Evolutionary conservation across 2,113 vertebrate species (phyloP), one percentile per base, ranked within the genome.

Genomic region (Orcinus orca): DNA sequence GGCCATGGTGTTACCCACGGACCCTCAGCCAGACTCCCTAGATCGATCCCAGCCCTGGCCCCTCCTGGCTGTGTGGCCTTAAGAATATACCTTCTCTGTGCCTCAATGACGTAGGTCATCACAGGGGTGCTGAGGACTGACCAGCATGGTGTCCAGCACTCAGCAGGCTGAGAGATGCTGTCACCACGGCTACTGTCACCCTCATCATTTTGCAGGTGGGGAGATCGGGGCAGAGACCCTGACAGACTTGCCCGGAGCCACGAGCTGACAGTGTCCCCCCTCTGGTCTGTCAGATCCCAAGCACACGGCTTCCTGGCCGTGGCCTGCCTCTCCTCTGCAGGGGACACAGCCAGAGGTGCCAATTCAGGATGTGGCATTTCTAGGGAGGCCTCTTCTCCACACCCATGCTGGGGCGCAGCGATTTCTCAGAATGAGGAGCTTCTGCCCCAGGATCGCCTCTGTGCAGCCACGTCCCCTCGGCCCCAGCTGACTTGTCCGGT

Each of bases 241-340:
- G 4, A 38, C 3, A 0, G 10, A 1, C 2, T 18, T 1, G 11
- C 23, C 55, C 2, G 0, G 18, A 70, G 33, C 31, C 63, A 15
- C 1, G n/a, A 36, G 21, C 38, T 3, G 31, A 44, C 0, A 55
- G 0, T 1, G 5, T 3, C 11, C 31, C 36, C 50, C 4, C 10
- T 3, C 0, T 0, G 79, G 71, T 25, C 36, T n/a, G 29, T 13
- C 21, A 3, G 76, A 88, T 7, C 67, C 76, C 11, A 20, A 17
- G 41, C 17, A 3, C 1, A 0, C 0, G 1, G 41, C 81, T 63
- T 60, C 38, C 70, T 18, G 38, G 20, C 14, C 1, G 0, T 0
- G 8, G n/a, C 29, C 65, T 3, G 10, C 44, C 21, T 23, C 13
- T 38, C n/a, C 65, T 53, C 17, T 10, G 9, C 1, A 17, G 36